A percentile compares a stretch with the other conserved stretches of the same genome.
phyloP scores from a whole-genome alignment of 2,113 vertebrate species.

The Vulpes ferrilata region DNA sequence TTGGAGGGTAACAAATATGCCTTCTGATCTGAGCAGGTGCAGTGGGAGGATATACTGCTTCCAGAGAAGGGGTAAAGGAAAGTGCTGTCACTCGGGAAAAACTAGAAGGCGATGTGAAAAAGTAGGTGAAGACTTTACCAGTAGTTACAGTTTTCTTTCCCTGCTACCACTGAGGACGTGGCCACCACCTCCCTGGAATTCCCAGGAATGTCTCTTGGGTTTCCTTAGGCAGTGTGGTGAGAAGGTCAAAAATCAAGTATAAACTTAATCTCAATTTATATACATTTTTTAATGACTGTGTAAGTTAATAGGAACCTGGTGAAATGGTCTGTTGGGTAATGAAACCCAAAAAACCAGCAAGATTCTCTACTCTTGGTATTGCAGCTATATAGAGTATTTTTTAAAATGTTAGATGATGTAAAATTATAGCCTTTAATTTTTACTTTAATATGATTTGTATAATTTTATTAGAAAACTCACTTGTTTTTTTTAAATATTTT shows the following conservation, averaged over 20 bases:
- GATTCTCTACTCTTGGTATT: slow-evolving; percentile 19
- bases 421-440: slow-evolving; percentile 55
- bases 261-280: background rate
- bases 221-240: background rate
- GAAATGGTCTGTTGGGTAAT: background rate
- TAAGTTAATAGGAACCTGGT: background rate
- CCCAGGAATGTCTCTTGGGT: background rate
- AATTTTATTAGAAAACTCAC: slow-evolving; percentile 53
- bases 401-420: background rate
- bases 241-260: background rate
- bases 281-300: background rate
- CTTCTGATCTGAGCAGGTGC: background rate
- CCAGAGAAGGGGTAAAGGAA: background rate
- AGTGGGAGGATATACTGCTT: background rate
- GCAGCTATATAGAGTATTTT: background rate
- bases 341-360: background rate
- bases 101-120: background rate
- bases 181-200: background rate
- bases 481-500: background rate
- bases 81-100: background rate
- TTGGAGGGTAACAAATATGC: background rate
- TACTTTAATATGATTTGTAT: background rate
- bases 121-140: background rate
- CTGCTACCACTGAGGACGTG: background rate
- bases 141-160: background rate